Evolutionary conservation across 1,140 invertebrate species (phyloP).

Genomic region (Heliothis virescens): DNA sequence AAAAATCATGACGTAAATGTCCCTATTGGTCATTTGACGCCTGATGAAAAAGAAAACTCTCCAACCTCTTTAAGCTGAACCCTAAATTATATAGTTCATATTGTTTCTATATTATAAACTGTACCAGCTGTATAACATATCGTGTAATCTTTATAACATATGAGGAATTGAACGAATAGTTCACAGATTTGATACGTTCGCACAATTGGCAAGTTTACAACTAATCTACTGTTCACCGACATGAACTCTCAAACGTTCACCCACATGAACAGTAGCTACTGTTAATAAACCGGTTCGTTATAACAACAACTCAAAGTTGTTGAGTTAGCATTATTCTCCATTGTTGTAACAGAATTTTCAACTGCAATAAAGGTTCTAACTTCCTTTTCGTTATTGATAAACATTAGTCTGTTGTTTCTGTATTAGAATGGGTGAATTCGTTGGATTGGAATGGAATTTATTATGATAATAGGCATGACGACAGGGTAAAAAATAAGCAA

Average conservation of each 20-base stretch:
- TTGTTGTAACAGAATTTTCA: constrained; percentile 26
- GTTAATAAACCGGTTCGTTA: constrained; percentile 25
- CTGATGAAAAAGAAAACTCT: too few species aligned
- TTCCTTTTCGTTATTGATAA: constrained; percentile 27
- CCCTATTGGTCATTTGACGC: too few species aligned
- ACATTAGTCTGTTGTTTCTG: constrained; percentile 30
- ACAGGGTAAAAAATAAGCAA: too few species aligned
- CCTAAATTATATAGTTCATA: too few species aligned
- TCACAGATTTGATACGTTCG: too few species aligned
- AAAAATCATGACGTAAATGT: too few species aligned
- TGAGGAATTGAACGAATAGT: too few species aligned
- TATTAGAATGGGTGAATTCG: background rate
- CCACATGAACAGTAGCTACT: background rate
- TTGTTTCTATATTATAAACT: too few species aligned
- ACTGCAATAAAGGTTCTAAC: constrained; percentile 35
- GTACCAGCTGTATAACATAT: too few species aligned
- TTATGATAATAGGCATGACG: background rate
- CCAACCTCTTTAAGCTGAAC: too few species aligned
- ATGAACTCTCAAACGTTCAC: background rate
- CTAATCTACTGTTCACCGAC: background rate
- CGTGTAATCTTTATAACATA: too few species aligned
- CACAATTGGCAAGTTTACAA: background rate
- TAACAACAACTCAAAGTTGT: constrained; percentile 28
- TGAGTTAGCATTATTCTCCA: constrained; percentile 19
- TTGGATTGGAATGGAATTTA: background rate